Conservation (phyloP, 2,888 invertebrate species). For the Druceiella hillmani region DNA sequence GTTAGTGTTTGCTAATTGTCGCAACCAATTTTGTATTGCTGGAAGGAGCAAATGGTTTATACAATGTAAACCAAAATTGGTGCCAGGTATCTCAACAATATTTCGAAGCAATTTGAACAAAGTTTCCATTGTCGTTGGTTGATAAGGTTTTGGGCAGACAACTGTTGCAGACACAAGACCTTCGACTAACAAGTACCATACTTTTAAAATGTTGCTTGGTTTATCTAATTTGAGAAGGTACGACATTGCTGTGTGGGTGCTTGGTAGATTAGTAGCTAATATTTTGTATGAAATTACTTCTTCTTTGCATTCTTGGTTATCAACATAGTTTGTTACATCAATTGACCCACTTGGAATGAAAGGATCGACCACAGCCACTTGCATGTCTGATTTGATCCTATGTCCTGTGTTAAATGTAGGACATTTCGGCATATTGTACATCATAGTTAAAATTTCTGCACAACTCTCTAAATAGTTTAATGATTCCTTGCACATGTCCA, state of each 20-base stretch:
- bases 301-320: slow-evolving; percentile 60
- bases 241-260: slow-evolving; percentile 45
- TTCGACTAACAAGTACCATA: slow-evolving; percentile 86
- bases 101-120: slow-evolving; percentile 79
- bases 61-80: slow-evolving; percentile 85
- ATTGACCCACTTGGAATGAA: slow-evolving; percentile 69
- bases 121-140: slow-evolving; percentile 81
- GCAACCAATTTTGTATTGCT: slow-evolving; percentile 89
- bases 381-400: slow-evolving; percentile 70
- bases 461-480: slow-evolving; percentile 82
- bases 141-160: slow-evolving; percentile 83
- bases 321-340: slow-evolving; percentile 63
- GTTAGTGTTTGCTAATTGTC: slow-evolving; percentile 66
- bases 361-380: slow-evolving; percentile 77
- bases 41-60: slow-evolving; percentile 89
- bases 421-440: slow-evolving; percentile 93
- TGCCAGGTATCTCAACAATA: slow-evolving; percentile 74
- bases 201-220: slow-evolving; percentile 78
- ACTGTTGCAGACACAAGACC: slow-evolving; percentile 78
- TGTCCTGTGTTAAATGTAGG: slow-evolving; percentile 89
- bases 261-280: slow-evolving; percentile 49
- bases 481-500: slow-evolving; percentile 69
- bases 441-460: slow-evolving; percentile 80
- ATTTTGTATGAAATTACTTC: slow-evolving; percentile 62
- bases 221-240: slow-evolving; percentile 66